Evolutionary conservation across 2,888 invertebrate species (phyloP), one percentile per base, ranked within the genome.

Genomic region (Parascotia fuliginaria): DNA sequence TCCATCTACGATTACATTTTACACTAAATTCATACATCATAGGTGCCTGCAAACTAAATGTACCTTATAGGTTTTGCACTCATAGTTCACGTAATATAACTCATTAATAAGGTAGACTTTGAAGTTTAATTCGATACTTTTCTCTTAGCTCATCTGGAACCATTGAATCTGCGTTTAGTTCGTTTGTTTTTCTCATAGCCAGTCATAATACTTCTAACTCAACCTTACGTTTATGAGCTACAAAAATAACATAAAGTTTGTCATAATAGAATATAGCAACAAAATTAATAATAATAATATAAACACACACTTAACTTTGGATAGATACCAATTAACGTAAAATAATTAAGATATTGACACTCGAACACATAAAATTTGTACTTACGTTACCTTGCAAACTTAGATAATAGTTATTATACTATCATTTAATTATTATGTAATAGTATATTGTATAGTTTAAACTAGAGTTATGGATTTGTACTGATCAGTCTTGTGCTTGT

Each of bases 311-410:
- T 81, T 81, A 88, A 89, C 89, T 89, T 92, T 91, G 89, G 89
- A 86, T 89, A 83, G 81, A 89, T 85, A 87, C 81, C 75, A 80
- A 79, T 83, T 83, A 80, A 82, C 74, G 79, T 85, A 86, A 86
- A 85, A 75, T 83, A 81, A 83, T 83, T 83, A 86, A 82, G 73
- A 79, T 85, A 83, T 81, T 79, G 83, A 84, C 89, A 90, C 87
- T 82, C 87, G 89, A 90, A 92, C 91, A 90, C 91, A 87, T 87
- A 87, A 77, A 79, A 81, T 92, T 91, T 92, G 89, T 91, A 91
- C 91, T 89, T 83, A 85, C 68, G 81, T 87, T 88, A 86, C 79
- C 53, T 83, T 81, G 77, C 75, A 81, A 86, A 85, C 82, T 83
- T 82, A 87, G 72, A 65, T 71, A 55, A 69, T 75, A 78, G 19